These are phyloP conservation scores for Melozone crissalis DNA, from an alignment of 2,113 vertebrate genomes.

Conservation along the genomic window DNA sequence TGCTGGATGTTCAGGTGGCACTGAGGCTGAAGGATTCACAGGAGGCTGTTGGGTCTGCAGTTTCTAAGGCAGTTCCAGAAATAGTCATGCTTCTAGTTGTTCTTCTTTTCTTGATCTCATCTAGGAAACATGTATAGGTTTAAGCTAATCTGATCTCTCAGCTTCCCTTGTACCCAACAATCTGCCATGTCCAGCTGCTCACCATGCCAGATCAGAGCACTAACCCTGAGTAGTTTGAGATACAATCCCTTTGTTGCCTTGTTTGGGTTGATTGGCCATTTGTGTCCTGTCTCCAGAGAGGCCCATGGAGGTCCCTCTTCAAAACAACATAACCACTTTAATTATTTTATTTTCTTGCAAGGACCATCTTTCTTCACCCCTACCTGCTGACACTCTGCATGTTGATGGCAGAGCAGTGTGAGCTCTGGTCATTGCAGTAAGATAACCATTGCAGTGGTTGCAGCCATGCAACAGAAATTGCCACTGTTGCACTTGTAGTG, in stretches of 20 bases:
- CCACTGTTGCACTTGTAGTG: not conserved
- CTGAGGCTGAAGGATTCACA: not conserved
- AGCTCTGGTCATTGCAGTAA: not conserved
- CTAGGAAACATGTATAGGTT: not conserved
- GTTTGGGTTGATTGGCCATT: not conserved
- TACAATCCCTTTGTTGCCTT: not conserved
- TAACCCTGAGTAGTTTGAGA: not conserved
- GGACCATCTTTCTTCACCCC: not conserved
- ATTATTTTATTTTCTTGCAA: not conserved
- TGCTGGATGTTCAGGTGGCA: not conserved
- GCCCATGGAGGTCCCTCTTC: not conserved
- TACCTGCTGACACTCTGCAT: not conserved
- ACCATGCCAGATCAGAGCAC: not conserved
- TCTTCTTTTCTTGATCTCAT: not conserved
- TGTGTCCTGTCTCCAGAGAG: not conserved
- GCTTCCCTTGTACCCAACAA: not conserved
- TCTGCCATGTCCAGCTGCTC: not conserved
- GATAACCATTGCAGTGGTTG: not conserved
- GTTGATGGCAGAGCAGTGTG: not conserved
- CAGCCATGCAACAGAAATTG: fast-evolving
- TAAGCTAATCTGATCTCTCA: not conserved
- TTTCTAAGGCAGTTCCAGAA: not conserved
- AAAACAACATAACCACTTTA: not conserved
- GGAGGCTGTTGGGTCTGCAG: not conserved
- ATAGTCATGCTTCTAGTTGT: not conserved